Conservation (phyloP, 2,888 invertebrate species). For the Dasypolia templi region DNA sequence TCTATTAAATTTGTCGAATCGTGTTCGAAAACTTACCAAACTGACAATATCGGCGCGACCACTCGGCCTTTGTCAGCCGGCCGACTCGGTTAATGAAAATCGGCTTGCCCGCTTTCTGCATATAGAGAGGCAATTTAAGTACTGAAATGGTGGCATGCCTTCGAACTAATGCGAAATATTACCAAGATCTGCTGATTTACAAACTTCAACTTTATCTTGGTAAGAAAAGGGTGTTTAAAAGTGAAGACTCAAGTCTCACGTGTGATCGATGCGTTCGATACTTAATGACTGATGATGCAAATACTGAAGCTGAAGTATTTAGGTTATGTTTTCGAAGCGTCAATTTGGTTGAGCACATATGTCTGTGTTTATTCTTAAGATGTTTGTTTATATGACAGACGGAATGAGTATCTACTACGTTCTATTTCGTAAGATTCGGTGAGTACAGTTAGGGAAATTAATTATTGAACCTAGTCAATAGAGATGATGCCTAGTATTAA, state of each 20-base stretch:
- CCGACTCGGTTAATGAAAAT: constrained; percentile 85
- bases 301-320: constrained; percentile 77
- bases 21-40: constrained; percentile 45
- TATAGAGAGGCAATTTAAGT: constrained; percentile 87
- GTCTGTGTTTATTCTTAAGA: constrained; percentile 16
- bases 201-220: constrained; percentile 54
- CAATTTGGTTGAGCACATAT: constrained; percentile 59
- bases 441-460: too few relatives aligned
- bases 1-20: constrained; percentile 22
- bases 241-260: constrained; percentile 15
- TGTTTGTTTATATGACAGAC: constrained; percentile 36
- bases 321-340: constrained; percentile 73
- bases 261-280: constrained; percentile 73
- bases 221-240: constrained; percentile 28
- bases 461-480: too few relatives aligned
- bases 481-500: too few relatives aligned
- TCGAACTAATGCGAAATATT: constrained; percentile 84
- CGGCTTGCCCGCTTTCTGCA: constrained; percentile 85
- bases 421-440: neutral
- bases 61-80: constrained; percentile 74
- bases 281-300: constrained; percentile 83
- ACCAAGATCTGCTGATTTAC: constrained; percentile 56
- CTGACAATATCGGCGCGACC: constrained; percentile 68
- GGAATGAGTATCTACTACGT: neutral
- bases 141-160: constrained; percentile 81